phyloP scores from a whole-genome alignment of 2,888 invertebrate genomes.

The Trypoxylon attenuatum region DNA sequence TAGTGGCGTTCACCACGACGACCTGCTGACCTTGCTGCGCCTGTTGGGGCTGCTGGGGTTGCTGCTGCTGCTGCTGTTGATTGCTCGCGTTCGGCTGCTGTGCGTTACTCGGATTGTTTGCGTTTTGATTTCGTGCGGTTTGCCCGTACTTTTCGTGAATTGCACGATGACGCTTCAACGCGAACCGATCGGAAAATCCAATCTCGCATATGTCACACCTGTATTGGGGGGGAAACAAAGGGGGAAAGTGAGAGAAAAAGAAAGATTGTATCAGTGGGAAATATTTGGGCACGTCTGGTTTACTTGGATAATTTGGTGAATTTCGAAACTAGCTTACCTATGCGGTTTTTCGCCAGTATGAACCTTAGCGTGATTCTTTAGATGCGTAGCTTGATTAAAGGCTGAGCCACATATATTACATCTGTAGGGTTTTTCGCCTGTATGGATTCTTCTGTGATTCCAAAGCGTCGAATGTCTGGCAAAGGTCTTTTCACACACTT shows the following conservation, averaged over 20 bases:
- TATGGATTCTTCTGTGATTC: constrained; percentile 92
- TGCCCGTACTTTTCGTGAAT: constrained; percentile 91
- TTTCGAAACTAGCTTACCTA: constrained; percentile 78
- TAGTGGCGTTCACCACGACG: constrained; percentile 72
- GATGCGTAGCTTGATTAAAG: constrained; percentile 91
- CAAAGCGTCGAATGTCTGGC: constrained; percentile 91
- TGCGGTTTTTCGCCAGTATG: constrained; percentile 79
- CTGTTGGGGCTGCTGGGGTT: constrained; percentile 66
- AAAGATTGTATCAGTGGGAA: not conserved
- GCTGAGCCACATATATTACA: constrained; percentile 80
- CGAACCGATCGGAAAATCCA: constrained; percentile 91
- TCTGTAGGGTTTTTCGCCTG: constrained; percentile 88
- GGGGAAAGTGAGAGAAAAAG: not conserved
- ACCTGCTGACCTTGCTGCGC: constrained; percentile 69
- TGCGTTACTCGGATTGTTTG: constrained; percentile 75
- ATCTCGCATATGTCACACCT: constrained; percentile 92
- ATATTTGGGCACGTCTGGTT: too few species aligned
- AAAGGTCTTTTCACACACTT: constrained; percentile 92
- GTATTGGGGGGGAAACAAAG: constrained; percentile 52
- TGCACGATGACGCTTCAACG: constrained; percentile 88
- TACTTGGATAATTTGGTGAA: too few species aligned
- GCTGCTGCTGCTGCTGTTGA: constrained; percentile 74
- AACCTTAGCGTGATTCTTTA: constrained; percentile 90
- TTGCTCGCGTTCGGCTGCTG: constrained; percentile 75
- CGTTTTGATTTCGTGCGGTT: constrained; percentile 75